These are phyloP conservation scores for Notothenia coriiceps DNA, from an alignment of 2,113 vertebrate genomes.

Conservation along the genomic window DNA sequence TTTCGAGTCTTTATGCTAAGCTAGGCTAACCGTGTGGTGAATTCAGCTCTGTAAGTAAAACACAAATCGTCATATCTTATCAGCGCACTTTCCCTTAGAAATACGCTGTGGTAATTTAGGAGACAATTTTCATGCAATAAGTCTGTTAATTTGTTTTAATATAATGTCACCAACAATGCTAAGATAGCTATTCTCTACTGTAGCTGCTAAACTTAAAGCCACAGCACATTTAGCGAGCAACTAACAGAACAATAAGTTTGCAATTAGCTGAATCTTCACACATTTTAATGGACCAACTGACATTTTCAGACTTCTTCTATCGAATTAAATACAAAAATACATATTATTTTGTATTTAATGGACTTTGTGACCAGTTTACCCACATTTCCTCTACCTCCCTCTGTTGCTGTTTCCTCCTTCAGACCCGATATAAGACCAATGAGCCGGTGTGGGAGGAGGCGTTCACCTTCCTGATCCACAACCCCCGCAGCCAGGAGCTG, in stretches of 20 bases:
- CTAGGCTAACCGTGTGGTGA: not conserved
- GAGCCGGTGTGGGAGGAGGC: slow-evolving; percentile 97
- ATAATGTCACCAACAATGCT: too few relatives aligned
- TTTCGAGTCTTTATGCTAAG: not conserved
- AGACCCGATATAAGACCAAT: slow-evolving; percentile 94
- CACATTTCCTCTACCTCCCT: not conserved
- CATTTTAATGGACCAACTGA: too few relatives aligned
- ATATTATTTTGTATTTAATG: too few relatives aligned
- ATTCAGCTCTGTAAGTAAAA: not conserved
- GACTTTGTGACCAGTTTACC: not conserved
- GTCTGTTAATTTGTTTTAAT: too few relatives aligned
- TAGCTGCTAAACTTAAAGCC: not conserved
- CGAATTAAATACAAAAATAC: too few relatives aligned
- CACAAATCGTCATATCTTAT: not conserved
- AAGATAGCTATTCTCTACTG: too few relatives aligned
- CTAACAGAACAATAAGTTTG: not conserved
- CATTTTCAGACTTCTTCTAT: too few relatives aligned
- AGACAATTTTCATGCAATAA: too few relatives aligned
- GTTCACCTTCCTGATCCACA: slow-evolving; percentile 95
- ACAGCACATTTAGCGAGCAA: not conserved
- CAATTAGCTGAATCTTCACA: too few relatives aligned
- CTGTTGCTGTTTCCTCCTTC: not conserved
- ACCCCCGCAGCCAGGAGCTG: slow-evolving; percentile 92
- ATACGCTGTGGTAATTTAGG: too few relatives aligned
- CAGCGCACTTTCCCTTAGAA: too few relatives aligned